phyloP scores from a whole-genome alignment of 2,797 vertebrate genomes.

The Cichlasoma orientale region DNA sequence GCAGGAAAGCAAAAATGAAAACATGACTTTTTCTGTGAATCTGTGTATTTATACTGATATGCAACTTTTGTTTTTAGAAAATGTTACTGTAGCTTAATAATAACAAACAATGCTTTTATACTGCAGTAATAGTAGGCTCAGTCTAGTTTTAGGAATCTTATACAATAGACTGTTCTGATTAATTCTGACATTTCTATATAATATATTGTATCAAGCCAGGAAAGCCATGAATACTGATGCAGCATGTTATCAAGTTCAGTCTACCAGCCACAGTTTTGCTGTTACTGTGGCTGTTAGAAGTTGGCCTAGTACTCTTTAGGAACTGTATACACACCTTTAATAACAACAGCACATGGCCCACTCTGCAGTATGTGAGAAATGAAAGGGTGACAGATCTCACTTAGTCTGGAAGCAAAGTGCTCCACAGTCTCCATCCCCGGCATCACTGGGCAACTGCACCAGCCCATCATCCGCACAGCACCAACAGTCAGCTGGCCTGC shows the following conservation, averaged over 20 bases:
- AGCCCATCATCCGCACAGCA: constrained; percentile 43
- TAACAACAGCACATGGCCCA: constrained; percentile 10
- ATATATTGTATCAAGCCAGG: neutral
- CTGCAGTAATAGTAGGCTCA: neutral
- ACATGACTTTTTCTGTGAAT: neutral
- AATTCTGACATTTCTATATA: neutral
- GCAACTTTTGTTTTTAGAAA: neutral
- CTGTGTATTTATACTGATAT: neutral
- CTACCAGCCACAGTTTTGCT: neutral
- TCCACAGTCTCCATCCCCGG: constrained; percentile 34
- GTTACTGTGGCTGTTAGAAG: neutral
- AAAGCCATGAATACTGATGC: neutral
- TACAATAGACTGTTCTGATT: neutral
- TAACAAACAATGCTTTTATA: neutral
- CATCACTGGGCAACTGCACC: constrained; percentile 42
- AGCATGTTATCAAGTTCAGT: neutral
- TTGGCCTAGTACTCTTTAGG: neutral
- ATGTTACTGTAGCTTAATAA: neutral
- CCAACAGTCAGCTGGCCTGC: constrained; percentile 41
- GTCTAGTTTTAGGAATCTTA: neutral
- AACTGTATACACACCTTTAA: constrained; percentile 10
- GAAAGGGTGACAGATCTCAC: constrained; percentile 12
- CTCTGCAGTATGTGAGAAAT: constrained; percentile 26
- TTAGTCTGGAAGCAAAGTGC: constrained; percentile 31
- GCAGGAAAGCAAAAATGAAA: neutral